Base-by-base conservation (phyloP, 2,888 invertebrate genomes). In the Pemphredon lugubris region DNA sequence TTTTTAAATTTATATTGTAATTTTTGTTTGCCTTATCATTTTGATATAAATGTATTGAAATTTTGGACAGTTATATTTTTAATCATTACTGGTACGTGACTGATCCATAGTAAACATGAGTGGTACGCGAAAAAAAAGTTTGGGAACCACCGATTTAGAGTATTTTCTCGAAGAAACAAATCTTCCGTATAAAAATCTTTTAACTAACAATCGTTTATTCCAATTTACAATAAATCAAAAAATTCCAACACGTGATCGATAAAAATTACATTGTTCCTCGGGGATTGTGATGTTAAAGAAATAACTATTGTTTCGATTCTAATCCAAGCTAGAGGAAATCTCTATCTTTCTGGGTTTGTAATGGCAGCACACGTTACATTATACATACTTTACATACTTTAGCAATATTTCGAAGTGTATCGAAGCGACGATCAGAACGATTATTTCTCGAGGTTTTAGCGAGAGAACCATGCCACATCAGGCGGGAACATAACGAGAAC, bases 171-270 rank as follows among this genome's bases (percentile, higher is more conserved):
- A 55, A 14, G 14, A 40, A 54, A 71, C 18, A 69, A 61, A 55
- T 37, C 13, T 48, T 39, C 51, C 13, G 14, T 71, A 53, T 37
- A 57, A 72, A 73, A 47, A 55, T 73, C n/a, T n/a, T n/a, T 57
- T 21, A 51, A 57, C 60, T 60, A 73, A 26, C n/a, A 30, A 65
- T 55, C n/a, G n/a, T 72, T 73, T 73, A 73, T 73, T 72, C 53
- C 11, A 2, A 65, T 37, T 72, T 72, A 60, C 47, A 65, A 30
- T 39, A 65, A 53, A 45, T 55, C 26, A 69, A 53, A 57, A 71
- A 55, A 9, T 32, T 39, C 20, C 16, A 53, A 26, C 14, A 21
- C 21, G 13, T 1, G 14, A 14, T 53, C 3, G 6, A 32, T 67
- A 40, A 58, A 58, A 16, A 39, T 42, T 37, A 48, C 47, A 58